phyloP scores from a whole-genome alignment of 1,140 invertebrate genomes.

The Geopemphigus sp. region DNA sequence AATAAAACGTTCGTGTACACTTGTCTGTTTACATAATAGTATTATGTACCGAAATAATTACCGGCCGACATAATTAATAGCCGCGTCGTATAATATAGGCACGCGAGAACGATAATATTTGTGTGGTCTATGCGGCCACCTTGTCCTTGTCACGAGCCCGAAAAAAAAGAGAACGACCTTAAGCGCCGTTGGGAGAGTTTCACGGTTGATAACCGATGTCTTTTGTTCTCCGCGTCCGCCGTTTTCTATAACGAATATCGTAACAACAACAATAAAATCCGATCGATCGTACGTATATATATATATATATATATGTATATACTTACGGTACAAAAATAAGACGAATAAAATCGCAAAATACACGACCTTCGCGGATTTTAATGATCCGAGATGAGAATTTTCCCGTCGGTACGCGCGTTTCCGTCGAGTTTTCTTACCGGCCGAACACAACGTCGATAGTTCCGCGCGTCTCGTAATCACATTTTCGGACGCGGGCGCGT shows the following conservation, averaged over 20 bases:
- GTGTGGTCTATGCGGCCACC: neutral
- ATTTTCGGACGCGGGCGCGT: too few species aligned
- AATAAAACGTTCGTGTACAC: neutral
- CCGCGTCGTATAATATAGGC: too few species aligned
- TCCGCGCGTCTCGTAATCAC: too few species aligned
- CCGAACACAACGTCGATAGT: too few species aligned
- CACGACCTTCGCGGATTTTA: too few species aligned
- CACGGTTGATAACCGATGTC: conserved; percentile 33
- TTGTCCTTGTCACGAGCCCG: conserved; percentile 9
- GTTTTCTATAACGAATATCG: neutral
- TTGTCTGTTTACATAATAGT: neutral
- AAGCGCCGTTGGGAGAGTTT: neutral
- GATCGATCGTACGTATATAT: neutral
- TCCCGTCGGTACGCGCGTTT: too few species aligned
- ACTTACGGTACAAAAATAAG: too few species aligned
- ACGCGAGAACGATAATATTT: neutral
- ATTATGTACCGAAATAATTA: conserved; percentile 26
- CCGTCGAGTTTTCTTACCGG: too few species aligned
- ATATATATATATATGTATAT: too few species aligned
- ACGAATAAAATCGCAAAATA: too few species aligned
- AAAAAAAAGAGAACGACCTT: neutral
- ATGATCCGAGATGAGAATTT: too few species aligned
- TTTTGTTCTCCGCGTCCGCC: neutral
- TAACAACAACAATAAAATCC: neutral
- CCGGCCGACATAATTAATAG: neutral